Evolutionary conservation across 2,888 invertebrate genomes (phyloP).

Genomic region (Tetragonisca angustula): DNA sequence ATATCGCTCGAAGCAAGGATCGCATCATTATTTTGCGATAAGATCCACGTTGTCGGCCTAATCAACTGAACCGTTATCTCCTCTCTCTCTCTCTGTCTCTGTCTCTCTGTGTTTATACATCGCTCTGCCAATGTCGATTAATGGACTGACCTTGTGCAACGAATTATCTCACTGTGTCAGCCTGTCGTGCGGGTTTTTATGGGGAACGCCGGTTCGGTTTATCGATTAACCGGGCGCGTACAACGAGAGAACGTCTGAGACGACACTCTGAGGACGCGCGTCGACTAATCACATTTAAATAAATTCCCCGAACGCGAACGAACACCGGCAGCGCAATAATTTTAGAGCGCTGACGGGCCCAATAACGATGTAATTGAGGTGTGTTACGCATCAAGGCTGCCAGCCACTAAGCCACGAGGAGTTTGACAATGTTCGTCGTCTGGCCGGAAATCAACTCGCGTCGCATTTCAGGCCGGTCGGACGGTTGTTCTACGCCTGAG

Average conservation of each 20-base stretch:
- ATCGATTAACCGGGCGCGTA: slow-evolving; percentile 33
- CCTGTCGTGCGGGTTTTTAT: slow-evolving; percentile 6
- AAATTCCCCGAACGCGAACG: neutral
- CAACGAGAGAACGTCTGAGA: neutral
- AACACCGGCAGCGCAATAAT: neutral
- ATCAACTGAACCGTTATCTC: neutral
- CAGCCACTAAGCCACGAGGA: slow-evolving; percentile 33
- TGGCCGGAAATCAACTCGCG: slow-evolving; percentile 26
- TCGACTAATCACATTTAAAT: neutral
- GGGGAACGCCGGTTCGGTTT: slow-evolving; percentile 20
- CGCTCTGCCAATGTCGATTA: slow-evolving; percentile 9
- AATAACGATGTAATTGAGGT: slow-evolving; percentile 52
- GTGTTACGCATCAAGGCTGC: slow-evolving; percentile 55
- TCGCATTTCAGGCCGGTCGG: slow-evolving; percentile 30
- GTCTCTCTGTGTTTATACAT: neutral
- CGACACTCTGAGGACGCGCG: neutral
- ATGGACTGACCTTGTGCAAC: slow-evolving; percentile 31
- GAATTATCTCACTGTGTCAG: neutral
- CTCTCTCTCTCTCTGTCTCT: too few species aligned
- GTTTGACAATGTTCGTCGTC: slow-evolving; percentile 35
- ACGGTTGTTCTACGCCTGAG: slow-evolving; percentile 19
- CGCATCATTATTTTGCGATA: neutral
- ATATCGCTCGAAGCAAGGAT: neutral
- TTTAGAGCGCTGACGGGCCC: neutral
- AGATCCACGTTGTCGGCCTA: neutral